phyloP scores from a whole-genome alignment of 1,140 invertebrate genomes.

The Scylla paramamosain region DNA sequence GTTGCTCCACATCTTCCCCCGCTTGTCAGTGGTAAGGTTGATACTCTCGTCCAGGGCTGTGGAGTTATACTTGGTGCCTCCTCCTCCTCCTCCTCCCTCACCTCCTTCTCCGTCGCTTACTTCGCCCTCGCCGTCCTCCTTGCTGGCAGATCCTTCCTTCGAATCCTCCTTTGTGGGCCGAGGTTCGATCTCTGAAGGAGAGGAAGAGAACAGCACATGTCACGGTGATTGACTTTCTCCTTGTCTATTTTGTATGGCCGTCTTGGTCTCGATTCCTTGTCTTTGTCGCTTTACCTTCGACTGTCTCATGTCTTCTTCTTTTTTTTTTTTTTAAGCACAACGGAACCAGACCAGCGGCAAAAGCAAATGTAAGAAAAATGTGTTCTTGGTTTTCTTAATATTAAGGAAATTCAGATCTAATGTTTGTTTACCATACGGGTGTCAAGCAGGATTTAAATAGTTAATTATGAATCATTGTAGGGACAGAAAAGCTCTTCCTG shows the following conservation, averaged over 20 bases:
- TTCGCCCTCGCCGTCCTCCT: slow-evolving; percentile 11
- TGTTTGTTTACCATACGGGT: neutral
- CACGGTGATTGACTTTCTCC: neutral
- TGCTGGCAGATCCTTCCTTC: neutral
- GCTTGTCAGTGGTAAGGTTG: slow-evolving; percentile 45
- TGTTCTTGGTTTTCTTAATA: too few species aligned
- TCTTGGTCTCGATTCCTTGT: neutral
- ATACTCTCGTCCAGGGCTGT: slow-evolving; percentile 6
- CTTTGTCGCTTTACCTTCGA: too few species aligned
- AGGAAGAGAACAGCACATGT: neutral
- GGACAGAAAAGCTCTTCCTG: too few species aligned
- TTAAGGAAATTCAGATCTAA: neutral
- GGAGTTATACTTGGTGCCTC: neutral
- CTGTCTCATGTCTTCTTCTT: too few species aligned
- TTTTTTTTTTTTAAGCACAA: too few species aligned
- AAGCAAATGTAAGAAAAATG: too few species aligned
- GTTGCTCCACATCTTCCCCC: slow-evolving; percentile 14
- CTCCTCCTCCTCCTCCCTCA: neutral
- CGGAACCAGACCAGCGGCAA: too few species aligned
- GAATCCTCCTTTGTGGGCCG: slow-evolving; percentile 31
- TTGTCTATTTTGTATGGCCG: neutral
- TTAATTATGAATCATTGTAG: too few species aligned
- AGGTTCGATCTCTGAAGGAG: slow-evolving; percentile 60
- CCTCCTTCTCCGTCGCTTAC: neutral
- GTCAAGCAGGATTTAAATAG: neutral